Percentiles rank a stretch among this genome's conserved stretches.
Conservation (phyloP, 2,113 vertebrate species). For the Nothocercus julius region DNA sequence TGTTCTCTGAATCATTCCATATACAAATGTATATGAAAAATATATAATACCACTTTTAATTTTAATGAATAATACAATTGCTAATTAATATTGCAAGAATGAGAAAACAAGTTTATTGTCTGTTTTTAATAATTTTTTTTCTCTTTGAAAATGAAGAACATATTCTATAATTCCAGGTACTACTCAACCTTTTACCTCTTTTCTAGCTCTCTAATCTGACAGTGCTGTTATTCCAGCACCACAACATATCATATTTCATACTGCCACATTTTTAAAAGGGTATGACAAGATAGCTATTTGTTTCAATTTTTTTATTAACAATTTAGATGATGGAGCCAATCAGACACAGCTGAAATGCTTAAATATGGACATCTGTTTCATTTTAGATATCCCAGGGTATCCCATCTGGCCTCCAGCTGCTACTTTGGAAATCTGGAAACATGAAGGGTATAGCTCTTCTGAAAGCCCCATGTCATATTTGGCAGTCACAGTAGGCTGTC, state of each 20-base stretch:
- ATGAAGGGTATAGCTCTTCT: not conserved
- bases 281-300: conserved; percentile 15
- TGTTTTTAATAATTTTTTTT: not conserved
- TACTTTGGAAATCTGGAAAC: not conserved
- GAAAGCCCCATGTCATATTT: not conserved
- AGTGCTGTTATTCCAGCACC: not conserved
- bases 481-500: not conserved
- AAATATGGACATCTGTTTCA: conserved; percentile 29
- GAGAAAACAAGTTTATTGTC: not conserved
- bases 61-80: conserved; percentile 12
- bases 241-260: not conserved
- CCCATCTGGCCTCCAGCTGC: conserved; percentile 23
- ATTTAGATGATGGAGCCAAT: not conserved
- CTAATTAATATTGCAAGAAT: not conserved
- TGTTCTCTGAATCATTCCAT: not conserved
- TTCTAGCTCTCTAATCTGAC: not conserved
- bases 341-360: not conserved
- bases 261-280: not conserved
- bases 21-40: not conserved
- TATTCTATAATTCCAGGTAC: not conserved
- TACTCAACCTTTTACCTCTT: not conserved
- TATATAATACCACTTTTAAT: not conserved
- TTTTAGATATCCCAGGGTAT: not conserved
- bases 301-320: conserved; percentile 36
- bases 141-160: not conserved